These are phyloP conservation scores for Grammomys dolichurus DNA, from an alignment of 2,113 vertebrate genomes.

Conservation along the genomic window DNA sequence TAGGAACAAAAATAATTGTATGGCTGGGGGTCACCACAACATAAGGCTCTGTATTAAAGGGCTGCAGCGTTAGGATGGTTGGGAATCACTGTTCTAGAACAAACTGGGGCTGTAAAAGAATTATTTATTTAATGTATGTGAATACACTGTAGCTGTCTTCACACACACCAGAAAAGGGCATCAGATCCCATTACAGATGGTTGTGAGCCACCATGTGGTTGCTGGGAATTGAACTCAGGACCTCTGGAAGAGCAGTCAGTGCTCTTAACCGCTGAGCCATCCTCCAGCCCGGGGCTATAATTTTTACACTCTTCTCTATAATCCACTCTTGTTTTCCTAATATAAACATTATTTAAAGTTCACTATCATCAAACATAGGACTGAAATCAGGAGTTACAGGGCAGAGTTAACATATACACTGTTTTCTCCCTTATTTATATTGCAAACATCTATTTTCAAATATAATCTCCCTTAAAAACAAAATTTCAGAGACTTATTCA, in stretches of 20 bases:
- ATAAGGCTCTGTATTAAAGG: not conserved
- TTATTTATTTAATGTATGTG: no score
- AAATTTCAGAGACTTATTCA: constrained; percentile 47
- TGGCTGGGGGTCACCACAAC: not conserved
- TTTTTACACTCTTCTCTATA: constrained; percentile 5
- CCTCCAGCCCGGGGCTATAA: no score
- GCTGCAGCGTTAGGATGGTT: not conserved
- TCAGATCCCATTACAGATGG: no score
- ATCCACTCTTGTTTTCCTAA: constrained; percentile 26
- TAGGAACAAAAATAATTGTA: not conserved
- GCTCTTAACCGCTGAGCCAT: no score
- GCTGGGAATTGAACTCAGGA: no score
- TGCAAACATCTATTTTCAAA: constrained; percentile 53
- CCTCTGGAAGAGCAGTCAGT: no score
- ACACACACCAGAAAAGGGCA: no score
- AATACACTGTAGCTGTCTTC: no score
- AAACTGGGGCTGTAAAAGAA: not conserved
- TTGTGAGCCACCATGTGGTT: no score
- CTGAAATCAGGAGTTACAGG: constrained; percentile 46
- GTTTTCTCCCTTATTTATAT: constrained; percentile 17
- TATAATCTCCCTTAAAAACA: constrained; percentile 48
- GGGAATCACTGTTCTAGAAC: not conserved
- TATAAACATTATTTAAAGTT: constrained; percentile 48
- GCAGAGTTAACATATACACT: constrained; percentile 36
- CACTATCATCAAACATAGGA: constrained; percentile 33